Conservation (phyloP, 2,113 vertebrate genomes). For the Myxocyprinus asiaticus region DNA sequence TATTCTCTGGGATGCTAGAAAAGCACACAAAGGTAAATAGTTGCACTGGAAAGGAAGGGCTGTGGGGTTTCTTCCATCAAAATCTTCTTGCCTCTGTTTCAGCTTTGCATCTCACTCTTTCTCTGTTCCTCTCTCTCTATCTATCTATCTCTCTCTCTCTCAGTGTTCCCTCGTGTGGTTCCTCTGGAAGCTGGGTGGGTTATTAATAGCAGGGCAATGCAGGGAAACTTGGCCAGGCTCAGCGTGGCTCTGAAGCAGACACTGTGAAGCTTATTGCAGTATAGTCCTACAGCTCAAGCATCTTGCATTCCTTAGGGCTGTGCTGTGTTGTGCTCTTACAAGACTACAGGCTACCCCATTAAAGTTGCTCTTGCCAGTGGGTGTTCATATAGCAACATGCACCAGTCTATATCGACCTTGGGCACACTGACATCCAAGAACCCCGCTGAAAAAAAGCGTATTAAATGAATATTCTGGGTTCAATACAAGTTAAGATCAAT, state of each 20-base stretch:
- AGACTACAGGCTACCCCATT: conserved; percentile 56
- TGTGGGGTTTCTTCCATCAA: conserved; percentile 2
- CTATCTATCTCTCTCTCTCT: conserved; percentile 46
- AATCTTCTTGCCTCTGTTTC: conserved; percentile 10
- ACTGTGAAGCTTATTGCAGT: conserved; percentile 59
- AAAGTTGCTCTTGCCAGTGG: conserved; percentile 58
- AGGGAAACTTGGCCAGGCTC: conserved; percentile 47
- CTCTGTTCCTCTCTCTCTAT: conserved; percentile 10
- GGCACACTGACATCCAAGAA: too few relatives aligned
- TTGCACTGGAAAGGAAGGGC: too few relatives aligned
- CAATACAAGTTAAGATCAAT: too few relatives aligned
- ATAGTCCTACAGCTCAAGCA: conserved; percentile 49
- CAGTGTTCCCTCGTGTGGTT: conserved; percentile 45
- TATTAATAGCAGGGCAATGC: conserved; percentile 63
- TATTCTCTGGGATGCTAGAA: too few relatives aligned
- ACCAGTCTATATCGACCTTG: not conserved
- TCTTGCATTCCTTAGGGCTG: conserved; percentile 55
- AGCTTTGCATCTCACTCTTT: not conserved
- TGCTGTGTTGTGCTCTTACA: conserved; percentile 56
- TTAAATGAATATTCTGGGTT: too few relatives aligned
- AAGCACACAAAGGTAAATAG: too few relatives aligned
- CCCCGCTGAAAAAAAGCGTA: too few relatives aligned
- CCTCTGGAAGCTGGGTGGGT: conserved; percentile 52
- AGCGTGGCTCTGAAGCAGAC: conserved; percentile 50
- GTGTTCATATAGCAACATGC: conserved; percentile 23